Evolutionary conservation across 2,113 vertebrate genomes (phyloP).

Genomic region (Argyrosomus japonicus): DNA sequence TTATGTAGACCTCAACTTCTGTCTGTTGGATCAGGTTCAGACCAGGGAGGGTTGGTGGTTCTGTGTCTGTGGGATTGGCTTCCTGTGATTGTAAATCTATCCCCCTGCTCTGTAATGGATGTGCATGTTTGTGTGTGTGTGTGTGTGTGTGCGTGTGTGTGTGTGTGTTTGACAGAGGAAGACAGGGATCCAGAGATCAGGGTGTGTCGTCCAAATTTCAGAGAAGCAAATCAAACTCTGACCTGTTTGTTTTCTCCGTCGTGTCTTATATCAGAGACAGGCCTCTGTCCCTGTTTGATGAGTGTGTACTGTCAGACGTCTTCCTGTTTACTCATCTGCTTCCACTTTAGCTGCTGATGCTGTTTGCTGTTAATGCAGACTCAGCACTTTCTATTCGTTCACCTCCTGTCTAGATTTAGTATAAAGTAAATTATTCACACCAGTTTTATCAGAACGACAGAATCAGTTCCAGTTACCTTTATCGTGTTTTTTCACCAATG

Average conservation of each 20-base stretch:
- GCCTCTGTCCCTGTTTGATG: neutral
- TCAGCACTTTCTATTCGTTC: neutral
- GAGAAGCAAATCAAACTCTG: slow-evolving; percentile 34
- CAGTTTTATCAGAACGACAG: no score
- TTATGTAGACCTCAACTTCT: neutral
- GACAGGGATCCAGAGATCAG: slow-evolving; percentile 16
- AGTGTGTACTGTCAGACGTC: neutral
- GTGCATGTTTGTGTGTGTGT: slow-evolving; percentile 27
- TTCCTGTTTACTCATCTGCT: slow-evolving; percentile 19
- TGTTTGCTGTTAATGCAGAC: neutral
- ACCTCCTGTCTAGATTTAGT: neutral
- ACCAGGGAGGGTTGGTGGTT: slow-evolving; percentile 50
- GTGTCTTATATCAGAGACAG: neutral
- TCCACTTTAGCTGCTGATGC: neutral
- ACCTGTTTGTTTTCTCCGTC: slow-evolving; percentile 43
- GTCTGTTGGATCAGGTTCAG: slow-evolving; percentile 69
- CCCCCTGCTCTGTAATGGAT: slow-evolving; percentile 48
- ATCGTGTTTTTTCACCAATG: no score
- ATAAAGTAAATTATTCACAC: no score
- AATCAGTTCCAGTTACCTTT: no score
- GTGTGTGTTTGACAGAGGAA: slow-evolving; percentile 9
- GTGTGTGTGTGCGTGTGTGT: slow-evolving; percentile 26
- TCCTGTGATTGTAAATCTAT: slow-evolving; percentile 79
- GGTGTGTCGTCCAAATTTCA: slow-evolving; percentile 39
- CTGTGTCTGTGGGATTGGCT: slow-evolving; percentile 69